Evolutionary conservation across 2,888 invertebrate genomes (phyloP).

Genomic region (Hypercompe scribonia): DNA sequence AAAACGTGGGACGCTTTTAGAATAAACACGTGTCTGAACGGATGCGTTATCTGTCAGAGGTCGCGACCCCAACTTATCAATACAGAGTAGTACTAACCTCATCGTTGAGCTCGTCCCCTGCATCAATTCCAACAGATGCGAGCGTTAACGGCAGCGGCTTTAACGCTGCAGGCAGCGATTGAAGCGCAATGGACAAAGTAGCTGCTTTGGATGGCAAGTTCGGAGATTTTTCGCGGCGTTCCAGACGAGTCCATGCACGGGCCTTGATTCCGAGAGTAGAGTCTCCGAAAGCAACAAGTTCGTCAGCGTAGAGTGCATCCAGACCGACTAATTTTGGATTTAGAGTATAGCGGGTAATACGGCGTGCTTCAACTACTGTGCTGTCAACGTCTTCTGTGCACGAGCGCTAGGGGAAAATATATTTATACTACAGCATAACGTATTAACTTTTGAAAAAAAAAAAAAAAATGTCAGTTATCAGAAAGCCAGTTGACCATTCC

Average conservation of each 20-base stretch:
- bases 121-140: constrained; percentile 21
- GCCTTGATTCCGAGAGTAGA: constrained; percentile 46
- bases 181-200: constrained; percentile 18
- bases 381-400: constrained; percentile 40
- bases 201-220: constrained; percentile 25
- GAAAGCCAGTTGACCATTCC: too few relatives aligned
- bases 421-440: background rate
- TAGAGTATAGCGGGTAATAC: constrained; percentile 65
- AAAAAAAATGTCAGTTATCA: too few relatives aligned
- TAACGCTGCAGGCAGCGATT: constrained; percentile 29
- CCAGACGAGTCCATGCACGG: constrained; percentile 14
- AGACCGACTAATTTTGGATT: constrained; percentile 40
- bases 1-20: background rate
- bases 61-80: background rate
- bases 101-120: constrained; percentile 12
- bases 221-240: constrained; percentile 29
- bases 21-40: constrained; percentile 1
- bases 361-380: constrained; percentile 51
- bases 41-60: constrained; percentile 1
- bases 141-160: constrained; percentile 26
- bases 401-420: constrained; percentile 28
- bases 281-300: constrained; percentile 55
- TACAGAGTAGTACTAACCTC: constrained; percentile 4
- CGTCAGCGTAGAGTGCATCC: constrained; percentile 65
- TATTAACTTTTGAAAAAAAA: too few relatives aligned